A percentile compares a stretch with the other conserved stretches of the same genome.
Conservation (phyloP, 2,797 vertebrate genomes). For the Phataginus tricuspis region DNA sequence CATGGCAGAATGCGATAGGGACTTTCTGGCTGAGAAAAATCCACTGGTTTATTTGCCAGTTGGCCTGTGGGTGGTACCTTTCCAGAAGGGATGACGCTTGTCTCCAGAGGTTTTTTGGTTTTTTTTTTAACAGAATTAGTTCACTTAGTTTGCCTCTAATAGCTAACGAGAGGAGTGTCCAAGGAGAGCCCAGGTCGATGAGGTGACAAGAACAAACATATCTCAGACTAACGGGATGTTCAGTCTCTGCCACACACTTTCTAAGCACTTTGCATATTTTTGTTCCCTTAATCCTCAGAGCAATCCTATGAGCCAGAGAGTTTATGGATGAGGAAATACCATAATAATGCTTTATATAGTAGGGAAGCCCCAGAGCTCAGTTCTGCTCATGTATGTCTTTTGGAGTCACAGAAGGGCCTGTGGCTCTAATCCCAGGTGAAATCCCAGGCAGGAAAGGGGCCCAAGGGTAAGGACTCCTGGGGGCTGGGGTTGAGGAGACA, state of each 20-base stretch:
- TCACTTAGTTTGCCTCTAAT: background rate
- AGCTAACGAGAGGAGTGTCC: background rate
- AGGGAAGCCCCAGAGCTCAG: background rate
- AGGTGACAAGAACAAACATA: background rate
- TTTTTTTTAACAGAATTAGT: background rate
- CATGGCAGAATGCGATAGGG: background rate
- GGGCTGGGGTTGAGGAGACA: background rate
- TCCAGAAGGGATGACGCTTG: background rate
- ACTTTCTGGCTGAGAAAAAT: constrained; percentile 46
- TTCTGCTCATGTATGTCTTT: background rate
- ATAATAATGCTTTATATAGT: background rate
- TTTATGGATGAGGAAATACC: background rate
- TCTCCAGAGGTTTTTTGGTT: background rate
- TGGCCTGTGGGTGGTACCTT: background rate
- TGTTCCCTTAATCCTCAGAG: background rate
- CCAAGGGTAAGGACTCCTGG: background rate
- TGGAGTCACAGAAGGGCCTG: background rate
- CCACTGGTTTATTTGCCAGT: background rate
- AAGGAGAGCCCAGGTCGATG: background rate
- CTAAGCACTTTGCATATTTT: background rate
- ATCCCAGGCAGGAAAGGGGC: background rate
- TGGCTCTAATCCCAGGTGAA: background rate
- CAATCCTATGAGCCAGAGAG: background rate
- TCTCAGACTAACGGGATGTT: background rate
- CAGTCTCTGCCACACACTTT: background rate